Percentiles rank a stretch among this genome's conserved stretches.
Conservation (phyloP, 2,888 invertebrate species). For the Blastobasis adustella region DNA sequence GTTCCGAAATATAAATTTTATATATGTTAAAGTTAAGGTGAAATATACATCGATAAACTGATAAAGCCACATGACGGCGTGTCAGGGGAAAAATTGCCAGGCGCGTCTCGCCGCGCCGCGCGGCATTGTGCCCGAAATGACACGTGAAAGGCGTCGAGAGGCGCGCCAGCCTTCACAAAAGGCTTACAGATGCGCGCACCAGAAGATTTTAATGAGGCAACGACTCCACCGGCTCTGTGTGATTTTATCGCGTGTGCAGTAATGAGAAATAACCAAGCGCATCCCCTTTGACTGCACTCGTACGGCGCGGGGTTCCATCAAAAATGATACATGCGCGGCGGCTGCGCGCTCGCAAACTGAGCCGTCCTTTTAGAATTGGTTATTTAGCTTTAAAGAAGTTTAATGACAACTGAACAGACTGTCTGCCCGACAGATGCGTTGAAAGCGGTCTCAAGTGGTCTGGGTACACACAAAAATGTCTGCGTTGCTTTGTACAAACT, state of each 20-base stretch:
- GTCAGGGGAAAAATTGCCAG: constrained; percentile 57
- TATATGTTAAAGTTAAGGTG: constrained; percentile 9
- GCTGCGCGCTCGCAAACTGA: no score
- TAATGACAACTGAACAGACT: no score
- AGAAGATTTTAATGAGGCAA: constrained; percentile 76
- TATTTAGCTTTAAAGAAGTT: no score
- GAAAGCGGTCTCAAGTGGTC: no score
- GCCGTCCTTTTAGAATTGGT: no score
- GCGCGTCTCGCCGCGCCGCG: constrained; percentile 30
- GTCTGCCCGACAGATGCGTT: no score
- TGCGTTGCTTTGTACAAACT: no score
- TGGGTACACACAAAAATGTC: no score
- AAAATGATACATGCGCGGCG: constrained; percentile 46
- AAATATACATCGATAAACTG: constrained; percentile 51
- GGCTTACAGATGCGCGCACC: constrained; percentile 73
- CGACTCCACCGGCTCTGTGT: constrained; percentile 53
- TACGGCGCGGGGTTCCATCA: constrained; percentile 35
- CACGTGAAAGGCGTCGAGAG: constrained; percentile 71
- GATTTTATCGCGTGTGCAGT: constrained; percentile 71
- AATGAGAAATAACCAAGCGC: constrained; percentile 74
- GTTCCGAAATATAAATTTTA: no score
- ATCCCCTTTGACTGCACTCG: constrained; percentile 65
- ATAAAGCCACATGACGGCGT: constrained; percentile 47
- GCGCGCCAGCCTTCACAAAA: constrained; percentile 65
- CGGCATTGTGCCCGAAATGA: constrained; percentile 70